Conservation (phyloP, 2,113 vertebrate genomes). For the Accipiter cooperii region DNA sequence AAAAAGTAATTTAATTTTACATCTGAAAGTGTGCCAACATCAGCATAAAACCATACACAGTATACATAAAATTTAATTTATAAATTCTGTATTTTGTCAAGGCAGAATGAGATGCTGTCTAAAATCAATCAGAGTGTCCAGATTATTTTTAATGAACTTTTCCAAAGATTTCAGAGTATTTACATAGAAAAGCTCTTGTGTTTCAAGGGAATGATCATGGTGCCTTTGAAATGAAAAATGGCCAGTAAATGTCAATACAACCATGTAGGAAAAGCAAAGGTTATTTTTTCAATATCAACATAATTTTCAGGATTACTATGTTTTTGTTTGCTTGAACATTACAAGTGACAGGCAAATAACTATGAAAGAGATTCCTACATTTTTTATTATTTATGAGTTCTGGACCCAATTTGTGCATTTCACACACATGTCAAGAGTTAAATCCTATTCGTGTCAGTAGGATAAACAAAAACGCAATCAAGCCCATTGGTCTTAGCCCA, state of each 20-base stretch:
- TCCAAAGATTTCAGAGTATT: not conserved
- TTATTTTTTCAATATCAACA: not conserved
- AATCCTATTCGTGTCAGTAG: not conserved
- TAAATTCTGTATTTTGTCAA: conserved; percentile 19
- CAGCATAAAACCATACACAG: conserved; percentile 13
- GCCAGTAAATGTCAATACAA: not conserved
- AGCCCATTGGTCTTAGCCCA: not conserved
- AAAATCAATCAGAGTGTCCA: conserved; percentile 10
- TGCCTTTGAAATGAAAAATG: not conserved
- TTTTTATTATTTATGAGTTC: not conserved
- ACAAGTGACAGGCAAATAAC: not conserved
- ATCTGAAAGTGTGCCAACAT: conserved; percentile 54
- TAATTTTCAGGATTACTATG: not conserved
- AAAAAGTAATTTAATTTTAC: conserved; percentile 65
- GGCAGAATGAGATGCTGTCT: conserved; percentile 16
- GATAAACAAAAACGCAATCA: not conserved
- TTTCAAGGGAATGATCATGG: not conserved
- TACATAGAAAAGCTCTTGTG: not conserved
- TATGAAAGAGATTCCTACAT: not conserved
- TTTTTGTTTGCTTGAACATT: not conserved
- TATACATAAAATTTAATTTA: conserved; percentile 37
- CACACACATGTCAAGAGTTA: not conserved
- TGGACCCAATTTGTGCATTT: not conserved
- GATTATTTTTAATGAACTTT: conserved; percentile 12
- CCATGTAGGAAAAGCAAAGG: not conserved